Evolutionary conservation across 2,888 invertebrate species (phyloP).

Genomic region (Falcaria lacertinaria): DNA sequence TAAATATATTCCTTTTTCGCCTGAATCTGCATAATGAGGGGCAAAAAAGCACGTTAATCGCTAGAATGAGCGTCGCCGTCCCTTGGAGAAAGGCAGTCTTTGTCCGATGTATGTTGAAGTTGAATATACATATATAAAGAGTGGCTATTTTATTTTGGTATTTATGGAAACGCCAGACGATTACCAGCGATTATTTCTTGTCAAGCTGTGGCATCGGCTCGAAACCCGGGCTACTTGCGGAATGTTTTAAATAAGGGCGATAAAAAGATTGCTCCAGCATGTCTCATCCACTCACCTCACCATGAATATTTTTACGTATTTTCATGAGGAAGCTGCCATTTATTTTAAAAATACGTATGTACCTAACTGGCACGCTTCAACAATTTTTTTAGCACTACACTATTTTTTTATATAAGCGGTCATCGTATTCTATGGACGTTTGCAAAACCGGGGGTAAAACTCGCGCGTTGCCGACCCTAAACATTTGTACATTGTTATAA

Average conservation of each 20-base stretch:
- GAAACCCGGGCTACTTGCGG: conserved; percentile 28
- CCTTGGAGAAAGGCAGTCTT: conserved; percentile 66
- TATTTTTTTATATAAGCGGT: too few relatives aligned
- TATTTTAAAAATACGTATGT: too few relatives aligned
- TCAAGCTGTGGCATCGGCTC: conserved; percentile 49
- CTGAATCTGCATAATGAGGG: conserved; percentile 78
- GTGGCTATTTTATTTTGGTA: conserved; percentile 45
- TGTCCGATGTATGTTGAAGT: conserved; percentile 49
- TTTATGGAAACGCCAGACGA: conserved; percentile 53
- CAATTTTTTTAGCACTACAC: too few relatives aligned
- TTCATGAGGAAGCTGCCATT: too few relatives aligned
- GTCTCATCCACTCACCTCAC: conserved; percentile 38
- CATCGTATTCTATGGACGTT: too few relatives aligned
- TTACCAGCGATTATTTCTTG: conserved; percentile 60
- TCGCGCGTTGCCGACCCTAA: too few relatives aligned
- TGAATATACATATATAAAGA: conserved; percentile 70
- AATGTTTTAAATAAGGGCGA: conserved; percentile 37
- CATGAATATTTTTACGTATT: conserved; percentile 5
- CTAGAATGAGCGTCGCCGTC: conserved; percentile 69
- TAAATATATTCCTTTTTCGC: conserved; percentile 79
- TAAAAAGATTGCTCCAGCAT: conserved; percentile 45
- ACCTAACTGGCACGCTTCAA: too few relatives aligned
- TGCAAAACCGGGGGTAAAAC: too few relatives aligned
- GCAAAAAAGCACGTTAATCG: conserved; percentile 72
- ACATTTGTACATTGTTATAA: too few relatives aligned